These are phyloP conservation scores for Myxocyprinus asiaticus DNA, from an alignment of 2,113 vertebrate genomes.

Conservation along the genomic window DNA sequence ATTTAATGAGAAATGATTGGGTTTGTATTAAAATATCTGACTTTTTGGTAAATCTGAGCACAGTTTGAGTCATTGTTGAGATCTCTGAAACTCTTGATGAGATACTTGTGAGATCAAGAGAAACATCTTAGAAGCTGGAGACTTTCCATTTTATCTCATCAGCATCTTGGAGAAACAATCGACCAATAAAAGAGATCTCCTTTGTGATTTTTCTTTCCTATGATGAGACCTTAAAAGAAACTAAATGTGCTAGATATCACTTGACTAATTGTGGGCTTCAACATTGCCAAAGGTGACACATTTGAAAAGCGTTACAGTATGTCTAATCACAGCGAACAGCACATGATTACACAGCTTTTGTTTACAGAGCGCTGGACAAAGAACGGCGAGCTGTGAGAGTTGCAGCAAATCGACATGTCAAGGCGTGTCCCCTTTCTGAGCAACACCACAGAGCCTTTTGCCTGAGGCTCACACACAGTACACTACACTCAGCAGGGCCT, in stretches of 20 bases:
- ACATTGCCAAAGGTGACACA: too few relatives aligned
- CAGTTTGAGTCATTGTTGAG: too few relatives aligned
- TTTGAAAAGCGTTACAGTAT: too few relatives aligned
- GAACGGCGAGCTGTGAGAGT: not conserved
- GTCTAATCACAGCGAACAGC: not conserved
- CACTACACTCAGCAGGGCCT: not conserved
- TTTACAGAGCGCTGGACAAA: slow-evolving; percentile 57
- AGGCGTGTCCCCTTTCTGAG: slow-evolving; percentile 43
- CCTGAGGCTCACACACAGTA: slow-evolving; percentile 29
- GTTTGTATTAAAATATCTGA: too few relatives aligned
- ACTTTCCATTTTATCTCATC: not conserved
- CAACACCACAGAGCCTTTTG: slow-evolving; percentile 35
- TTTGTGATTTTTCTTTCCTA: too few relatives aligned
- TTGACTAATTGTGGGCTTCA: too few relatives aligned
- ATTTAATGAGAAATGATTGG: too few relatives aligned
- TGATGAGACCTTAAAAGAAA: too few relatives aligned
- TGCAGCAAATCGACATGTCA: slow-evolving; percentile 50
- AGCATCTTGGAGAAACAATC: not conserved
- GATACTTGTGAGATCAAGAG: not conserved
- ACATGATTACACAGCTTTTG: slow-evolving; percentile 40
- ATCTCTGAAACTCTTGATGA: not conserved
- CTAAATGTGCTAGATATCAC: too few relatives aligned
- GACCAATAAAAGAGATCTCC: too few relatives aligned
- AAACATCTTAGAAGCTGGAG: too few relatives aligned
- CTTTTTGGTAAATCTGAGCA: too few relatives aligned